A percentile compares a stretch with the other conserved stretches of the same genome.
These are phyloP conservation scores for Dipus sagitta DNA, from an alignment of 2,797 vertebrate species.

Conservation along the genomic window DNA sequence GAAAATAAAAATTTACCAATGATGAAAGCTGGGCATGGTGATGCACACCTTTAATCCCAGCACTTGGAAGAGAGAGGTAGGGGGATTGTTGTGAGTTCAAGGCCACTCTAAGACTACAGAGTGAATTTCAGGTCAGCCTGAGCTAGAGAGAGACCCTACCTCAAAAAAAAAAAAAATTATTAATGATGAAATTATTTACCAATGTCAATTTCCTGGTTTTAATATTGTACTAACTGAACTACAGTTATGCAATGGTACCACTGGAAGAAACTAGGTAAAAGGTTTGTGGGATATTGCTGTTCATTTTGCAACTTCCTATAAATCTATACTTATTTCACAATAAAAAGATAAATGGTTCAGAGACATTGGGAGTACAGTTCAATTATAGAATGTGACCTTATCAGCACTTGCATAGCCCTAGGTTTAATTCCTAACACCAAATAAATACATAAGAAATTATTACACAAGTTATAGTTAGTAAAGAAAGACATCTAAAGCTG, in stretches of 20 bases:
- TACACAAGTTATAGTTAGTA: slow-evolving; percentile 1
- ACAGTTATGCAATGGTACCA: slow-evolving; percentile 19
- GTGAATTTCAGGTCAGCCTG: too few relatives aligned
- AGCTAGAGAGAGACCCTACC: too few relatives aligned
- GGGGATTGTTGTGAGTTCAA: too few relatives aligned
- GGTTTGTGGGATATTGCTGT: neutral
- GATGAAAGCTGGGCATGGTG: too few relatives aligned
- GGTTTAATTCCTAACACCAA: neutral
- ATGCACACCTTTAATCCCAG: too few relatives aligned
- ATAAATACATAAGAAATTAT: neutral
- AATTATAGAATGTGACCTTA: neutral
- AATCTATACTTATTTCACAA: slow-evolving; percentile 48
- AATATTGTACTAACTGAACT: neutral
- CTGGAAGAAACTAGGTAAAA: slow-evolving; percentile 28
- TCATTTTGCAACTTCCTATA: neutral
- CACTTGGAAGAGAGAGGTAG: too few relatives aligned
- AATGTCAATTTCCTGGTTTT: slow-evolving; percentile 26
- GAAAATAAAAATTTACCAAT: slow-evolving; percentile 40
- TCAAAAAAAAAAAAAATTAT: too few relatives aligned
- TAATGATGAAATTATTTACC: neutral
- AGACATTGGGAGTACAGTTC: neutral
- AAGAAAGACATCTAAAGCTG: neutral
- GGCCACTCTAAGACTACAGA: too few relatives aligned
- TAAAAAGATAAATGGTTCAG: neutral
- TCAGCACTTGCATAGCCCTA: neutral